Conservation (phyloP, 1,140 invertebrate genomes). For the Rhagoletis pomonella region DNA sequence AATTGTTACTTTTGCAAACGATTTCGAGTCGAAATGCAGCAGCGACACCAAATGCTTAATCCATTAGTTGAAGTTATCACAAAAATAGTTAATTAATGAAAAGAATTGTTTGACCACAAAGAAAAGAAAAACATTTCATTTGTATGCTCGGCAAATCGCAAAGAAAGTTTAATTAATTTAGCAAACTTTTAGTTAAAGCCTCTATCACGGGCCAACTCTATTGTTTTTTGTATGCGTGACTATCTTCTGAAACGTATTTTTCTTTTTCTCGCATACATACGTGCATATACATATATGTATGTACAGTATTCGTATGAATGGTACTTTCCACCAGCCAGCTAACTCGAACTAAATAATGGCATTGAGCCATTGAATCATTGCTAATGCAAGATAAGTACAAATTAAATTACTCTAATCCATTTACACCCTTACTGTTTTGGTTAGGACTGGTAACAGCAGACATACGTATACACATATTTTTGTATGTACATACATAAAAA, state of each 20-base stretch:
- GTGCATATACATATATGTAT: neutral
- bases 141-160: neutral
- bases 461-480: neutral
- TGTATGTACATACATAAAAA: neutral
- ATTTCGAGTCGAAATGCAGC: too few species aligned
- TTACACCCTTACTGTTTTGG: slow-evolving; percentile 26
- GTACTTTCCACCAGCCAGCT: neutral
- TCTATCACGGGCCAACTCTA: neutral
- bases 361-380: slow-evolving; percentile 1
- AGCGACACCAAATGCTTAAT: too few species aligned
- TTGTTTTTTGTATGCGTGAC: neutral
- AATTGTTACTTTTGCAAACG: too few species aligned
- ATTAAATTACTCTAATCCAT: slow-evolving; percentile 40
- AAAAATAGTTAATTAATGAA: too few species aligned
- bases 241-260: neutral
- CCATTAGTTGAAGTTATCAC: too few species aligned
- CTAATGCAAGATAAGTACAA: slow-evolving; percentile 47
- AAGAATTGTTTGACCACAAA: too few species aligned
- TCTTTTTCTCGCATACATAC: neutral
- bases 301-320: too few species aligned
- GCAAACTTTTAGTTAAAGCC: neutral
- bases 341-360: neutral
- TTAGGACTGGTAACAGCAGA: neutral
- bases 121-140: neutral
- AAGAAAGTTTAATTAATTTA: slow-evolving; percentile 18